Conservation (phyloP, 2,113 vertebrate species). For the Octodon degus region DNA sequence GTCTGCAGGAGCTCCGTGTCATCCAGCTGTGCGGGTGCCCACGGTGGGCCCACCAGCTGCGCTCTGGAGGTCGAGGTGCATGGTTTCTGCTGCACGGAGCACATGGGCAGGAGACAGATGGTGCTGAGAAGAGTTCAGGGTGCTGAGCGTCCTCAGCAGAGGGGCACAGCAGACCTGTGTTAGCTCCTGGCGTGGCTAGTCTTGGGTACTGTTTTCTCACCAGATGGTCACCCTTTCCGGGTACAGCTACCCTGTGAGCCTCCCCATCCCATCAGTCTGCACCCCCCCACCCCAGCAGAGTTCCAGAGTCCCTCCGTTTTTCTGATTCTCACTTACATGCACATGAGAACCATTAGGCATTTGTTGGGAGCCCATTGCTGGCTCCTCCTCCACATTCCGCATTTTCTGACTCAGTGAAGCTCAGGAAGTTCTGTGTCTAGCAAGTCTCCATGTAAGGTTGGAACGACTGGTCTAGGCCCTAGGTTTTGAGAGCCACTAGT, state of each 20-base stretch:
- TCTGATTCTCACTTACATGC: background rate
- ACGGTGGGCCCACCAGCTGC: background rate
- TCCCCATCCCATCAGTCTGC: too few relatives aligned
- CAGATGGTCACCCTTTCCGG: background rate
- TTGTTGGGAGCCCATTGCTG: background rate
- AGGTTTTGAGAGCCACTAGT: background rate
- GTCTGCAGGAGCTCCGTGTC: background rate
- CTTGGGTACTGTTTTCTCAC: background rate
- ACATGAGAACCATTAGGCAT: background rate
- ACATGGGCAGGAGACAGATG: background rate
- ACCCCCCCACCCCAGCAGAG: accelerated
- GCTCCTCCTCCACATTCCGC: background rate
- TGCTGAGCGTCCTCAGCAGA: too few relatives aligned
- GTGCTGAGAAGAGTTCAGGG: background rate
- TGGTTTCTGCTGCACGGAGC: background rate
- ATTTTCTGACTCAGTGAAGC: background rate
- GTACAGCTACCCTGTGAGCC: background rate
- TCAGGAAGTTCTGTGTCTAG: constrained; percentile 9
- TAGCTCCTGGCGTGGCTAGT: background rate
- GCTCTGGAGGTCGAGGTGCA: background rate
- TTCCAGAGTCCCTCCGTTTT: background rate
- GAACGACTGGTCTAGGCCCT: background rate
- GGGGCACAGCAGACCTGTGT: background rate
- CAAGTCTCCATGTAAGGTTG: background rate
- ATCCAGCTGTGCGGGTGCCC: background rate